These are phyloP conservation scores for Anableps anableps DNA, from an alignment of 2,797 vertebrate genomes.

Conservation along the genomic window DNA sequence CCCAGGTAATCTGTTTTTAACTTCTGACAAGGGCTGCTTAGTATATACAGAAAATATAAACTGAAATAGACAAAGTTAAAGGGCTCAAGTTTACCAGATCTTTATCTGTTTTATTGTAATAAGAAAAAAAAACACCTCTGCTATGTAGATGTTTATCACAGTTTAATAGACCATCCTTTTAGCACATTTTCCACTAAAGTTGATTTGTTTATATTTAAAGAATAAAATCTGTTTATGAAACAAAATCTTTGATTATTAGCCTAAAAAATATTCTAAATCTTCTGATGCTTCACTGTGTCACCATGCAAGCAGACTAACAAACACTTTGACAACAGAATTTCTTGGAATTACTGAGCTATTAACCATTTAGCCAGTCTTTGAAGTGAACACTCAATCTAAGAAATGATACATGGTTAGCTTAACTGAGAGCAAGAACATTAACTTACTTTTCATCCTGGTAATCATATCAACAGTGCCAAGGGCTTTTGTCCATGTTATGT, in stretches of 20 bases:
- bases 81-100: background rate
- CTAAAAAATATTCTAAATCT: constrained; percentile 34
- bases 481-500: constrained; percentile 19
- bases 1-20: too few species aligned
- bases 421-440: constrained; percentile 26
- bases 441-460: background rate
- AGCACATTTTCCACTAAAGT: constrained; percentile 43
- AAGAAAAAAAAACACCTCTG: background rate
- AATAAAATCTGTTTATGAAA: constrained; percentile 32
- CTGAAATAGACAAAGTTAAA: background rate
- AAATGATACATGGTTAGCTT: constrained; percentile 28
- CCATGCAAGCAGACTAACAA: constrained; percentile 43
- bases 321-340: constrained; percentile 33
- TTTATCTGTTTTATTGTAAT: background rate
- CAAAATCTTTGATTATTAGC: constrained; percentile 22
- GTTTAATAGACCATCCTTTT: constrained; percentile 55
- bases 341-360: constrained; percentile 34
- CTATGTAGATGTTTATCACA: background rate
- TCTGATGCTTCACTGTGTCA: constrained; percentile 7
- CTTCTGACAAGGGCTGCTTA: background rate
- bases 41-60: background rate
- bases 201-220: constrained; percentile 26
- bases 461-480: constrained; percentile 42
- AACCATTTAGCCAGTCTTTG: constrained; percentile 18
- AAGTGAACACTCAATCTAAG: constrained; percentile 29